Evolutionary conservation across 1,140 invertebrate species (phyloP), one percentile per base, ranked within the genome.

Genomic region (Reticulitermes speratus): DNA sequence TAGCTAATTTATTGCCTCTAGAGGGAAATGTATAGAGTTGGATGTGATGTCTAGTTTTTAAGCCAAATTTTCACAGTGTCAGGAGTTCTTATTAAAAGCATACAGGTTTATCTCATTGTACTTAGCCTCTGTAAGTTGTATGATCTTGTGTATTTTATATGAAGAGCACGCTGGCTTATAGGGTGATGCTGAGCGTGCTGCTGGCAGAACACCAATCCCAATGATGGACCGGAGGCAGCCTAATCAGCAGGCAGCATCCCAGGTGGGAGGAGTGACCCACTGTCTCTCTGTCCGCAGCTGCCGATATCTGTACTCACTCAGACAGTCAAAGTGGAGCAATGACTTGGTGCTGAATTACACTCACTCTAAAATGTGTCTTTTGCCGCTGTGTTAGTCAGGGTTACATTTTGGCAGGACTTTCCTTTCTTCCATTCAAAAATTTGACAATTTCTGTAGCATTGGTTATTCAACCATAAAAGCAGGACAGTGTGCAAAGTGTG

Each of bases 211-310:
- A 48, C 96, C 96, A 0, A 94, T 96, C 86, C 93, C 96, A 5
- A 97, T 97, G 95, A 97, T 97, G 96, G 96, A 97, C 89, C 91
- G 96, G 86, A 91, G 93, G 81, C 94, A 95, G 89, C 92, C 93
- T 6, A 92, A 96, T 85, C 93, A 96, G 89, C 94, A 97, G 89
- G 94, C 96, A 3, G 90, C 94, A 12, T 94, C 95, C 86, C 96
- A 97, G 93, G 95, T 95, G 88, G 88, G 84, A 32, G 38, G 45
- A 84, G 16, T 23, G 14, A 55, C 48, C 16, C 16, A 3, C 84
- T 52, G 23, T 83, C 25, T 83, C 44, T 83, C 38, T 44, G 82
- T 52, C 23, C 82, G 44, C 44, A 45, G 38, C 45, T 83, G 19
- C 45, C n/a, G 82, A 83, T 32, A 83, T 44, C n/a, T 83, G 44